Evolutionary conservation across 2,113 vertebrate genomes (phyloP).

Genomic region (Dipodomys spectabilis): DNA sequence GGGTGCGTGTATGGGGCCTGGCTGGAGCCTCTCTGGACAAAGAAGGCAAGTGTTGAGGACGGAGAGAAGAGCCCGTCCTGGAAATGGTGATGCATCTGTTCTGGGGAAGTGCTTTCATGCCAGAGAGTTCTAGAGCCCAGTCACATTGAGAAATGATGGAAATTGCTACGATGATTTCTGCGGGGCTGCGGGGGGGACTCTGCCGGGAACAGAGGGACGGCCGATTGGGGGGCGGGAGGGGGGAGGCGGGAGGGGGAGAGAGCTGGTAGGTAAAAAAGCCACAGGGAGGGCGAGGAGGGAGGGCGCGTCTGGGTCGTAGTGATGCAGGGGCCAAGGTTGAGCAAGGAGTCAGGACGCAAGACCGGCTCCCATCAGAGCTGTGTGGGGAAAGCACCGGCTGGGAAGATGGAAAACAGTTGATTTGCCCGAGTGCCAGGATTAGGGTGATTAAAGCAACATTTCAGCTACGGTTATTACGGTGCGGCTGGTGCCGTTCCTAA

Average conservation of each 20-base stretch:
- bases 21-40: not conserved
- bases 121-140: not conserved
- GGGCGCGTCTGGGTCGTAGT: not conserved
- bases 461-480: slow-evolving; percentile 54
- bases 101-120: not conserved
- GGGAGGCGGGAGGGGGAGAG: no score
- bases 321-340: not conserved
- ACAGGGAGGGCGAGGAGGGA: no score
- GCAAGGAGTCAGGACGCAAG: not conserved
- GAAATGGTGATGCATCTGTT: not conserved
- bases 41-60: not conserved
- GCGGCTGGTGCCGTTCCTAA: slow-evolving; percentile 36
- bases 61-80: not conserved
- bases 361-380: not conserved
- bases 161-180: not conserved
- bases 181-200: no score
- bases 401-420: slow-evolving; percentile 56
- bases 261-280: not conserved
- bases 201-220: not conserved
- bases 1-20: not conserved
- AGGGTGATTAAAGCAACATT: slow-evolving; percentile 75
- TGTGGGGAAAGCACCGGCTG: slow-evolving; percentile 9
- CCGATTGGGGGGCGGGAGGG: not conserved
- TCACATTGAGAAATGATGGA: not conserved
- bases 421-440: slow-evolving; percentile 66